Evolutionary conservation across 2,797 vertebrate genomes (phyloP).

Genomic region (Triplophysa bombifrons): DNA sequence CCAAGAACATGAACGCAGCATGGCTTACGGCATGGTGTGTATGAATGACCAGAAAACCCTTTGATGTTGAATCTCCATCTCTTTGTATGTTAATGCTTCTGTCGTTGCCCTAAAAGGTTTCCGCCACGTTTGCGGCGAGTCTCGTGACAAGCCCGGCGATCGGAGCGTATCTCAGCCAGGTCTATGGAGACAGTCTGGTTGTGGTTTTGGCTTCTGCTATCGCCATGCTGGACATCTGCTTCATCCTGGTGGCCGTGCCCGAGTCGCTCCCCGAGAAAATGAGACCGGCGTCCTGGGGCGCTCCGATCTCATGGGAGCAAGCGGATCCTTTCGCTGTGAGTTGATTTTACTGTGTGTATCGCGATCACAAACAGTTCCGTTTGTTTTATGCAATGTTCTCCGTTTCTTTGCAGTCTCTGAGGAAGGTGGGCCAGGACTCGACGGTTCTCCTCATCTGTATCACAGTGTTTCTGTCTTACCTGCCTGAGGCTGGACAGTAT

Average conservation of each 20-base stretch:
- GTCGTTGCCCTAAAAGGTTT: slow-evolving; percentile 71
- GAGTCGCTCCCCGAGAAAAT: slow-evolving; percentile 88
- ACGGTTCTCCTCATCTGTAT: slow-evolving; percentile 89
- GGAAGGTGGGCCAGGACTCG: slow-evolving; percentile 87
- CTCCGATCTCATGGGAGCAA: slow-evolving; percentile 88
- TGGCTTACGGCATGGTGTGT: slow-evolving; percentile 86
- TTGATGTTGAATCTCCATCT: not conserved
- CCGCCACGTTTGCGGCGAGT: slow-evolving; percentile 86
- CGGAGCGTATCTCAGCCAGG: slow-evolving; percentile 84
- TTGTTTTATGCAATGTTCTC: not conserved
- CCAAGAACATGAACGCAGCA: slow-evolving; percentile 87
- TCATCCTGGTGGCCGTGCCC: slow-evolving; percentile 85
- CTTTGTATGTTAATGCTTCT: not conserved
- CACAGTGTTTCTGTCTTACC: slow-evolving; percentile 87
- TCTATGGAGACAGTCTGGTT: slow-evolving; percentile 84
- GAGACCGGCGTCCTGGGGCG: slow-evolving; percentile 86
- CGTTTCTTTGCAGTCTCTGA: slow-evolving; percentile 65
- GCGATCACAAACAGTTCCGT: too few species aligned
- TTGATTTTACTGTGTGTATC: not conserved
- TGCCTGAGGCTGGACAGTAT: slow-evolving; percentile 87
- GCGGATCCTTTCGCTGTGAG: slow-evolving; percentile 89
- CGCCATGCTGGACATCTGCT: slow-evolving; percentile 85
- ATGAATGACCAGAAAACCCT: not conserved
- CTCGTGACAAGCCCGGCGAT: slow-evolving; percentile 87
- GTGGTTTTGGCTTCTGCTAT: slow-evolving; percentile 86